phyloP scores from a whole-genome alignment of 2,888 invertebrate species.

The Rotaria macrura region DNA sequence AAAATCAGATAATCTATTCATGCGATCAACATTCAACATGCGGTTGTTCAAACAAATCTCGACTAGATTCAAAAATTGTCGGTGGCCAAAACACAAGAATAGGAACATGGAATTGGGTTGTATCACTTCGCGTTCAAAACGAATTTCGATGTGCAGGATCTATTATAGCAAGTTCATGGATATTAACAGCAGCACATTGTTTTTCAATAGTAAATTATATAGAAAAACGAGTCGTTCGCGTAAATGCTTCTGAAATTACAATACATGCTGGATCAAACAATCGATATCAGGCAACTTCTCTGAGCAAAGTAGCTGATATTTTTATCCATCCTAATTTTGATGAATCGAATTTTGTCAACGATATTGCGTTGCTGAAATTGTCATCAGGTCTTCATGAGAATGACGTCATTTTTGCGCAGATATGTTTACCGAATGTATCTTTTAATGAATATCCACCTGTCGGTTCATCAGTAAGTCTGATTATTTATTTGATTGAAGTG shows the following conservation, averaged over 20 bases:
- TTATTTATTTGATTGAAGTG: not conserved
- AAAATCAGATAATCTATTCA: not conserved
- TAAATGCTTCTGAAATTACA: not conserved
- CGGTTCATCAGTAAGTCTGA: not conserved
- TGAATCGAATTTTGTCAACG: slow-evolving; percentile 37
- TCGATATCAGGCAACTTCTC: not conserved
- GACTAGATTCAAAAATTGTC: not conserved
- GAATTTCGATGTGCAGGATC: not conserved
- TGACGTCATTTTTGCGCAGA: not conserved
- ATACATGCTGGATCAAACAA: not conserved
- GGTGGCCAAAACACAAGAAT: not conserved
- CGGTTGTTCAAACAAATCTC: not conserved
- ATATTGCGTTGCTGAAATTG: not conserved
- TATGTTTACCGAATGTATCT: not conserved
- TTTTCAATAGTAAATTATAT: not conserved
- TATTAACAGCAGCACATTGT: slow-evolving; percentile 1
- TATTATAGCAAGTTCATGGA: not conserved
- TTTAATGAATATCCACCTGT: not conserved
- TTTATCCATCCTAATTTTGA: not conserved
- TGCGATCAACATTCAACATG: not conserved
- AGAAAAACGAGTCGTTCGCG: not conserved
- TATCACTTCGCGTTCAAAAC: not conserved
- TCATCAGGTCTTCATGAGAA: not conserved
- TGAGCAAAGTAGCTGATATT: not conserved
- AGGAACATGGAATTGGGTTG: not conserved